A percentile compares a stretch with the other conserved stretches of the same genome.
phyloP scores from a whole-genome alignment of 2,888 invertebrate genomes.

The Macropis europaea region DNA sequence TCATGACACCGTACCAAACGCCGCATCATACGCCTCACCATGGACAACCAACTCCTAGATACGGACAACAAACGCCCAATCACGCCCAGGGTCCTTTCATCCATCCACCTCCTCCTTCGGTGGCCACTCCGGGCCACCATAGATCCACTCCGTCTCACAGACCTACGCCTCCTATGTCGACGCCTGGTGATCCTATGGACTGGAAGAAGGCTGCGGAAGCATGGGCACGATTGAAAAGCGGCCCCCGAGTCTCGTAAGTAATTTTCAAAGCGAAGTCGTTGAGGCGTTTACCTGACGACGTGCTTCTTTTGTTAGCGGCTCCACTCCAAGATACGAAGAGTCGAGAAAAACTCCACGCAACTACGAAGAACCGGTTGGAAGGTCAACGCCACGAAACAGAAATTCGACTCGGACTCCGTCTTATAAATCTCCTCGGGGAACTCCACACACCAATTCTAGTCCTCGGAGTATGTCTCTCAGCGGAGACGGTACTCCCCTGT shows the following conservation, averaged over 20 bases:
- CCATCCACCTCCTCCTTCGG: slow-evolving; percentile 75
- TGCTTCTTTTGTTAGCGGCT: slow-evolving; percentile 64
- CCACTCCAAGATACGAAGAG: slow-evolving; percentile 80
- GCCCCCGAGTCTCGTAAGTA: slow-evolving; percentile 73
- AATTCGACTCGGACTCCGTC: slow-evolving; percentile 70
- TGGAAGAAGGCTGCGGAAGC: slow-evolving; percentile 96
- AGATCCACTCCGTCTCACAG: slow-evolving; percentile 77
- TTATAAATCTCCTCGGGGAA: slow-evolving; percentile 78
- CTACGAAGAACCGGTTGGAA: slow-evolving; percentile 81
- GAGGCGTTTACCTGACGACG: background rate
- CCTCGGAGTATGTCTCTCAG: slow-evolving; percentile 92
- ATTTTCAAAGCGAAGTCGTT: too few species aligned
- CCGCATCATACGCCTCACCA: slow-evolving; percentile 83
- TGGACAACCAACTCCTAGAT: slow-evolving; percentile 70
- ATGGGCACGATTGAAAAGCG: slow-evolving; percentile 84
- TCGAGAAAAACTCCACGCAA: slow-evolving; percentile 79
- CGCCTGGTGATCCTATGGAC: slow-evolving; percentile 84
- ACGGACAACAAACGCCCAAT: slow-evolving; percentile 80
- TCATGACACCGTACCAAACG: slow-evolving; percentile 94
- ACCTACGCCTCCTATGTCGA: slow-evolving; percentile 63
- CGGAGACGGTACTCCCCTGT: slow-evolving; percentile 95
- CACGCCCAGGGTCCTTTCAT: slow-evolving; percentile 79
- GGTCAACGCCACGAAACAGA: slow-evolving; percentile 84
- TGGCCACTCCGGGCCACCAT: slow-evolving; percentile 50
- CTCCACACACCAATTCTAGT: slow-evolving; percentile 87